Evolutionary conservation across 1,140 invertebrate species (phyloP), one percentile per base, ranked within the genome.

Genomic region (Nasonia longicornis): DNA sequence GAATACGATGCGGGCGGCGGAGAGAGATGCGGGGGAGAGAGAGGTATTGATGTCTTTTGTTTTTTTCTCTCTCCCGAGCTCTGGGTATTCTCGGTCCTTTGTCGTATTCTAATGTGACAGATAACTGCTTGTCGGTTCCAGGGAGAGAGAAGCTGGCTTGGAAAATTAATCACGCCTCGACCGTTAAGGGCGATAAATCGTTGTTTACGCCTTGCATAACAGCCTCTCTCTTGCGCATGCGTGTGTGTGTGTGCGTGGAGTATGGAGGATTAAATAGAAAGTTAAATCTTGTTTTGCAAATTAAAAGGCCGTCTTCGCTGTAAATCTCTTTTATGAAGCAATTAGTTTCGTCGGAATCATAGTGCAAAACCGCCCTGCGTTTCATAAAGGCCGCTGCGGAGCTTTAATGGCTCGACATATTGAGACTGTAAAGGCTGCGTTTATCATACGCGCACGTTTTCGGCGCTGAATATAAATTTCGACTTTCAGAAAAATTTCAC

Each of bases 311-410:
- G 16, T 58, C 52, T n/a, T 58, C 52, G 52, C 20, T 20, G 31
- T 76, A 64, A 76, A 38, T 38, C 52, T 35, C 16, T 76, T 64
- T 76, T n/a, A 76, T 76, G 58, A 76, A 63, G 63, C 63, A 76
- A 76, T 76, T 58, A 29, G 20, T 73, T 58, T n/a, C 52, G 52
- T 6, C 20, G 52, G 52, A 58, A 58, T 58, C 52, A 58, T n/a
- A 58, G 52, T 1, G 20, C 52, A 58, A 58, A 26, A 26, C 26
- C 26, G 26, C 26, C 20, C 1, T 58, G 16, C 7, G 20, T n/a
- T 48, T 58, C 42, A 52, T 29, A 22, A 74, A 48, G 48, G 26
- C 31, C 31, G 31, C 31, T 3, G 3, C 31, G 22, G n/a, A 73
- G 71, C 42, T 45, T 22, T 42, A 22, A 42, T 48, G 14, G 16